Base-by-base conservation (phyloP, 1,140 invertebrate genomes). In the Brachionus koreanus region DNA sequence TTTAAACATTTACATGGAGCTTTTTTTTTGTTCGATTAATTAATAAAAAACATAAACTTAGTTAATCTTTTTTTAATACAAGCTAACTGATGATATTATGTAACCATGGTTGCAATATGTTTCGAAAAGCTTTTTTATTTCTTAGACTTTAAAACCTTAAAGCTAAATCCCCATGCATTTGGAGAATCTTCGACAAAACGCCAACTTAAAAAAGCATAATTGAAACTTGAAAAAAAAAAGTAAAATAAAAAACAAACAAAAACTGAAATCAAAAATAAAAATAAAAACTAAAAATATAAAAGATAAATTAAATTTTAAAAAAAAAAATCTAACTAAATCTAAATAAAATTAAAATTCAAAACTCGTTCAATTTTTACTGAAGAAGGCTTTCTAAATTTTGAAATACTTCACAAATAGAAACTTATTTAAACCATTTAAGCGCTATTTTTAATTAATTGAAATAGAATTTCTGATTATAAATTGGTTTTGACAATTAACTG, bases 141-240 rank as follows among this genome's bases (percentile, higher is more conserved):
- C 25, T 65, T 65, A 69, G 16, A 69, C 29, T 69, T 39, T 25
- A 46, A 74, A 43, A 46, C 69, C 69, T 74, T 46, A 25, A 74
- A 74, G 69, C 69, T 46, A 74, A 74, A 46, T 46, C 10, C 35
- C 65, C 37, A 69, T 43, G 65, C 37, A 37, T 69, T 69, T 69
- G 63, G 63, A 37, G 33, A 65, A 65, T 57, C 49, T 57, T 57
- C 49, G 19, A 23, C 19, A 42, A 19, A 57, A 57, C 49, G 49
- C 49, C 49, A 57, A 57, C 49, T 57, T 19, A 9, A 2, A 57
- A 19, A 19, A 19, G 49, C 19, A 19, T 19, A 23, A 7, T 57
- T 9, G 19, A 12, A 1, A 19, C 49, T 52, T 52, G 10, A 52
- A 52, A 52, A 52, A 19, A 19, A 57, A 1, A 2, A 29, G 3